Percentiles rank a stretch among this genome's conserved stretches.
These are phyloP conservation scores for Trachymyrmex cornetzi DNA, from an alignment of 1,140 invertebrate species.

Conservation along the genomic window DNA sequence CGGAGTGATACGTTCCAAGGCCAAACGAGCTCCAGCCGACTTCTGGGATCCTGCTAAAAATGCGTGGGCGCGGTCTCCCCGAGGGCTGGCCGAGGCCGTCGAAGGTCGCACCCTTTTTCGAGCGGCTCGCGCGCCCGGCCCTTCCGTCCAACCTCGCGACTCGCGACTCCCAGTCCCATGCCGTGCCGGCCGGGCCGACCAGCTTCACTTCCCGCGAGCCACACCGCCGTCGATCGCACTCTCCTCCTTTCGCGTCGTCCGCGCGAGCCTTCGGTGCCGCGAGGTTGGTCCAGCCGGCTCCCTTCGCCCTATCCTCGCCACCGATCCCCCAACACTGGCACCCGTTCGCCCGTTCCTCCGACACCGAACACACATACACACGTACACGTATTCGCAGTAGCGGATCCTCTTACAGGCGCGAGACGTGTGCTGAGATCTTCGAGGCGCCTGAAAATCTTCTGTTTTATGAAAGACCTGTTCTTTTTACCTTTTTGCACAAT, in stretches of 20 bases:
- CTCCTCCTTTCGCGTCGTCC: conserved; percentile 72
- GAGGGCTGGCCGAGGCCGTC: conserved; percentile 84
- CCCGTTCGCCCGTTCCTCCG: conserved; percentile 14
- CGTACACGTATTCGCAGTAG: conserved; percentile 34
- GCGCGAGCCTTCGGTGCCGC: conserved; percentile 56
- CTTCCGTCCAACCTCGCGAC: conserved; percentile 75
- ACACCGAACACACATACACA: conserved; percentile 16
- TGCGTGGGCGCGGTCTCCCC: conserved; percentile 87
- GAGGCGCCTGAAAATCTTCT: not conserved
- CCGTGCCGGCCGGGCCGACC: conserved; percentile 33
- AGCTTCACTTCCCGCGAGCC: conserved; percentile 14
- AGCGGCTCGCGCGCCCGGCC: conserved; percentile 69
- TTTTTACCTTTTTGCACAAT: no score
- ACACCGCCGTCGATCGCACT: conserved; percentile 69
- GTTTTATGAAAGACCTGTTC: no score
- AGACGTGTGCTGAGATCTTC: not conserved
- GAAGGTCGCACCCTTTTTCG: conserved; percentile 85
- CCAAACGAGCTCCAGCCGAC: conserved; percentile 80
- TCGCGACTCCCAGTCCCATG: conserved; percentile 63
- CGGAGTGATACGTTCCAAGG: conserved; percentile 69
- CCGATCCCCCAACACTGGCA: conserved; percentile 45
- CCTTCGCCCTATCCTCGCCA: conserved; percentile 53
- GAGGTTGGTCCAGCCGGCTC: conserved; percentile 51
- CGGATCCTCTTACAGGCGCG: conserved; percentile 24
- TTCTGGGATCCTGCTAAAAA: conserved; percentile 86